Conservation (phyloP, 1,140 invertebrate species). For the Magallana ariakensis region DNA sequence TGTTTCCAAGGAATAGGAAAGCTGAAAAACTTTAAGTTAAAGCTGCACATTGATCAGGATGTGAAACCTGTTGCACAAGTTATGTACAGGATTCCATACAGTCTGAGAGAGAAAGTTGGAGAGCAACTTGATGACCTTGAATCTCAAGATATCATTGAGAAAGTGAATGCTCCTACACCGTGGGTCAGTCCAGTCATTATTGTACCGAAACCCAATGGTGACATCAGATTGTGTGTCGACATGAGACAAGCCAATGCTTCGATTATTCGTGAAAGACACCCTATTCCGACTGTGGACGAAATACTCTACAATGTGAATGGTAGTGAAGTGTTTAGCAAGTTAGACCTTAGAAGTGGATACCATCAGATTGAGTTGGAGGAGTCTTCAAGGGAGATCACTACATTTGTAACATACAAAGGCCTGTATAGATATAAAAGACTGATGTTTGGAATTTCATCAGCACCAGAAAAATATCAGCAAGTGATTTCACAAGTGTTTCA, state of each 20-base stretch:
- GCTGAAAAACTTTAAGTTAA: neutral
- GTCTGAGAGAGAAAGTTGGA: constrained; percentile 48
- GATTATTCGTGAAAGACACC: constrained; percentile 67
- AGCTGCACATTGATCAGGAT: constrained; percentile 1
- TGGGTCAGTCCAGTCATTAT: constrained; percentile 72
- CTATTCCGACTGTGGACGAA: constrained; percentile 70
- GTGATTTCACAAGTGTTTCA: constrained; percentile 57
- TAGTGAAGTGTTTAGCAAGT: constrained; percentile 69
- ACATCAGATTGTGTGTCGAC: constrained; percentile 72
- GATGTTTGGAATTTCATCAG: constrained; percentile 60
- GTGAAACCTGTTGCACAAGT: constrained; percentile 60
- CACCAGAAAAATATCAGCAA: constrained; percentile 65
- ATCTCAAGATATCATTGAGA: constrained; percentile 66
- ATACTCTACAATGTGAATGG: constrained; percentile 68
- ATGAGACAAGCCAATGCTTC: constrained; percentile 69
- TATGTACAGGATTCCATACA: constrained; percentile 62
- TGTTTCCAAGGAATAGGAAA: neutral
- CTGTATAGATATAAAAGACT: constrained; percentile 60
- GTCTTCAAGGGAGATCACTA: constrained; percentile 61
- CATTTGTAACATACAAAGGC: constrained; percentile 60
- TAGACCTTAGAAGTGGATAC: constrained; percentile 68
- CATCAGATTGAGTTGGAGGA: constrained; percentile 69
- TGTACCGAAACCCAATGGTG: constrained; percentile 64
- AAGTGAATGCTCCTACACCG: constrained; percentile 59
- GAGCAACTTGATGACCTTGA: constrained; percentile 59